phyloP scores from a whole-genome alignment of 2,797 vertebrate genomes.

The Gila robusta region DNA sequence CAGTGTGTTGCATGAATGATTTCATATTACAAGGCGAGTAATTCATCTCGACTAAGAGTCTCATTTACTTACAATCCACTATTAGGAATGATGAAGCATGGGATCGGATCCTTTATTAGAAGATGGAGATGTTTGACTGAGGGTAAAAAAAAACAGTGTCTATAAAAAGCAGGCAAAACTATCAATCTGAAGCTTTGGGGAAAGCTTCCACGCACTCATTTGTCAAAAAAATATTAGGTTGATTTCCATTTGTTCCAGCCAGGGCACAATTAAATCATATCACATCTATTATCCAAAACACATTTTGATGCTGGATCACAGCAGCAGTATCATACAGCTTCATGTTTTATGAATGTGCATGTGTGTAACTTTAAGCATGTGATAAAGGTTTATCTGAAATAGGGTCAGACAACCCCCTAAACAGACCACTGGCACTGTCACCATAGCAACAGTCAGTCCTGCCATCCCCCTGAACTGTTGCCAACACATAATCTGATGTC shows the following conservation, averaged over 20 bases:
- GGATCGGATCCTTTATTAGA: neutral
- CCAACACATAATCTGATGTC: conserved; percentile 31
- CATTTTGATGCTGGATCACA: conserved; percentile 16
- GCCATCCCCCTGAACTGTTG: conserved; percentile 36
- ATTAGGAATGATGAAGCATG: conserved; percentile 26
- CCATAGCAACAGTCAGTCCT: conserved; percentile 55
- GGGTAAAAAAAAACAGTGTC: neutral
- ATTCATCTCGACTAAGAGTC: conserved; percentile 54
- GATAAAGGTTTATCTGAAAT: conserved; percentile 41
- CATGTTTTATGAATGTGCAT: conserved; percentile 18
- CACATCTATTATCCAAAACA: conserved; percentile 22
- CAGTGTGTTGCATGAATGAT: conserved; percentile 38
- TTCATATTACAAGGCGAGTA: conserved; percentile 45
- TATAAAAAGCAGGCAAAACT: conserved; percentile 25
- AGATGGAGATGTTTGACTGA: conserved; percentile 6
- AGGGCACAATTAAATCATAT: conserved; percentile 33
- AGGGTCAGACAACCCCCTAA: conserved; percentile 53
- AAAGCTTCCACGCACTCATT: neutral
- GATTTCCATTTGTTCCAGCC: conserved; percentile 33
- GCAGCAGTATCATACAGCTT: neutral
- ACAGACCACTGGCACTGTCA: conserved; percentile 47
- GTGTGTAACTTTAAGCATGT: conserved; percentile 31
- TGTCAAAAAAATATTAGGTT: conserved; percentile 29
- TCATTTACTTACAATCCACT: conserved; percentile 47
- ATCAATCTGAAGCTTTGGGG: conserved; percentile 18